Percentiles rank a stretch among this genome's conserved stretches.
Evolutionary conservation across 2,797 vertebrate species (phyloP).

Genomic region (Columba guinea): DNA sequence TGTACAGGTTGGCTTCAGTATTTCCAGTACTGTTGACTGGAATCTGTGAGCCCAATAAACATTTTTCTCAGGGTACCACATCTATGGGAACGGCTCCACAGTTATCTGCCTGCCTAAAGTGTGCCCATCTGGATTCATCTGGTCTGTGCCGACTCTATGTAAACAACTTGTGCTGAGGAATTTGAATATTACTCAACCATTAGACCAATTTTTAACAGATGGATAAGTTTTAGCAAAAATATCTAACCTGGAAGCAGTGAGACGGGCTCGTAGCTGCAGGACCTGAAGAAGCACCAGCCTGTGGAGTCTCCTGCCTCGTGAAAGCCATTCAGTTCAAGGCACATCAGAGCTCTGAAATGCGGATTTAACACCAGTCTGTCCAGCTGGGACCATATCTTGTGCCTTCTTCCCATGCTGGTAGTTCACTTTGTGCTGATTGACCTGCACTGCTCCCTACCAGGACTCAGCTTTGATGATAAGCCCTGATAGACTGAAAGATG

Average conservation of each 20-base stretch:
- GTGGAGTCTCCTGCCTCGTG: background rate
- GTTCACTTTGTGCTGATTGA: background rate
- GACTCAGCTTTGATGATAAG: background rate
- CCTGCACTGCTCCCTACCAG: background rate
- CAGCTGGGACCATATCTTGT: background rate
- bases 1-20: background rate
- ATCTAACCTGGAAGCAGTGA: background rate
- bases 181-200: background rate
- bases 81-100: background rate
- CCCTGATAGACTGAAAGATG: background rate
- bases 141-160: background rate
- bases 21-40: background rate
- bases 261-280: background rate
- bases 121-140: background rate
- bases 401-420: background rate
- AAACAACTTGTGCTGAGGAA: background rate
- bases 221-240: background rate
- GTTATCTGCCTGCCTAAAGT: background rate
- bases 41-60: background rate
- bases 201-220: background rate
- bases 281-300: background rate
- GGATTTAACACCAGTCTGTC: background rate
- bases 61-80: background rate
- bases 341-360: background rate
- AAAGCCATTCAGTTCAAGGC: background rate